Evolutionary conservation across 2,797 vertebrate genomes (phyloP).

Genomic region (Simalia tracyae): DNA sequence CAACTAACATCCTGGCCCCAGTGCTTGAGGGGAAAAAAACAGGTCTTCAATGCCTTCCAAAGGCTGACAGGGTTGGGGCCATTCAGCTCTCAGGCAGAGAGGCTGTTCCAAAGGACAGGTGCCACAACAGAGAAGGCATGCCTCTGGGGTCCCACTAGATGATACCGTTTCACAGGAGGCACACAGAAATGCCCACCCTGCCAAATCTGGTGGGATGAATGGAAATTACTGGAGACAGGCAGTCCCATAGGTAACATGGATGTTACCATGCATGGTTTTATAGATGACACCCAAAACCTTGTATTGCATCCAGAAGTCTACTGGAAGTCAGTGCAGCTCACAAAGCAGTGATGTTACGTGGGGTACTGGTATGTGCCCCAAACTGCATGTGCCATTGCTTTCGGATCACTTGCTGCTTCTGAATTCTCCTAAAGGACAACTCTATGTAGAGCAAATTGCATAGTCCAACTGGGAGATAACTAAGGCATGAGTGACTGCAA

Average conservation of each 20-base stretch:
- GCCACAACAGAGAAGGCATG: neutral
- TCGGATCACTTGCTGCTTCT: neutral
- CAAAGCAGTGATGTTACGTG: neutral
- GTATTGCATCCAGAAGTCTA: neutral
- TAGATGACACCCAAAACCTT: neutral
- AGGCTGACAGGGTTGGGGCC: neutral
- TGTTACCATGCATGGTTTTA: neutral
- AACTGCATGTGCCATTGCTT: too few relatives aligned
- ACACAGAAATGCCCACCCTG: neutral
- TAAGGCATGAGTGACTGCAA: neutral
- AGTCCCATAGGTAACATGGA: neutral
- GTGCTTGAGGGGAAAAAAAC: neutral
- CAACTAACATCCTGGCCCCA: neutral
- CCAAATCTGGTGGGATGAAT: neutral
- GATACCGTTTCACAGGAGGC: neutral
- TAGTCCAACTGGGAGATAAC: neutral
- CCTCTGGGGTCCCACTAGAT: neutral
- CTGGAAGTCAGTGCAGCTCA: neutral
- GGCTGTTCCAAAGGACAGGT: neutral
- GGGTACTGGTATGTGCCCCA: too few relatives aligned
- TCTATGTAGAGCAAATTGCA: neutral
- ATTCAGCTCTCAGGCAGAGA: neutral
- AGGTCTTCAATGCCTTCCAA: neutral
- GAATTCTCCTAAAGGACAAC: neutral
- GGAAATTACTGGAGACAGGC: neutral